A percentile compares a stretch with the other conserved stretches of the same genome.
phyloP scores from a whole-genome alignment of 2,888 invertebrate genomes.

The Amphipoea oculea region DNA sequence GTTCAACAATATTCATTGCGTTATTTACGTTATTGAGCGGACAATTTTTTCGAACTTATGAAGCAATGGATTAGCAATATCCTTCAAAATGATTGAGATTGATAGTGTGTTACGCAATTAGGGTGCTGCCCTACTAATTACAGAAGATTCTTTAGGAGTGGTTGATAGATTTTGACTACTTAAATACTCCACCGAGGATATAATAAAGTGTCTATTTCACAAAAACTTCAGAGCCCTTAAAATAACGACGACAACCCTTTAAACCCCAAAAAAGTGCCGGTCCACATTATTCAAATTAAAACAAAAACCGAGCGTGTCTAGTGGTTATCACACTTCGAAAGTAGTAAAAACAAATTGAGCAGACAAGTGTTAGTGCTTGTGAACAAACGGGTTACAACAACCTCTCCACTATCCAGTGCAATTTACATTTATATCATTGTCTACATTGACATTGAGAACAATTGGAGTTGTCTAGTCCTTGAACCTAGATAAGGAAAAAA shows the following conservation, averaged over 20 bases:
- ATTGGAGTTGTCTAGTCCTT: constrained; percentile 9
- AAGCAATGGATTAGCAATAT: too few species aligned
- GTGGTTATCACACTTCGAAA: constrained; percentile 22
- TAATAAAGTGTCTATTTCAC: too few species aligned
- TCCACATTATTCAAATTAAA: constrained; percentile 40
- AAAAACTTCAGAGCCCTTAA: too few species aligned
- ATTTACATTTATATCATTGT: constrained; percentile 24
- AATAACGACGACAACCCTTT: neutral
- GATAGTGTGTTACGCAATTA: too few species aligned
- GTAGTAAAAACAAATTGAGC: constrained; percentile 39
- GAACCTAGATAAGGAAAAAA: neutral
- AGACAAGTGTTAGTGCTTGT: neutral
- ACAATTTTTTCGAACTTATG: too few species aligned
- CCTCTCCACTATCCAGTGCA: neutral
- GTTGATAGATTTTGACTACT: too few species aligned
- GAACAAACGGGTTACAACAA: constrained; percentile 18
- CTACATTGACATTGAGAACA: constrained; percentile 3
- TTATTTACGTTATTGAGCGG: too few species aligned
- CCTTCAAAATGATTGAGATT: too few species aligned
- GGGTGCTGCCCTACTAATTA: too few species aligned
- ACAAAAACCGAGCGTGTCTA: constrained; percentile 24
- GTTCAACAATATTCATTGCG: too few species aligned
- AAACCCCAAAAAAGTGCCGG: neutral
- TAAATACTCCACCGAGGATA: too few species aligned
- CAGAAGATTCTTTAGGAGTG: too few species aligned